Conservation (phyloP, 2,797 vertebrate species). For the Trichosurus vulpecula region DNA sequence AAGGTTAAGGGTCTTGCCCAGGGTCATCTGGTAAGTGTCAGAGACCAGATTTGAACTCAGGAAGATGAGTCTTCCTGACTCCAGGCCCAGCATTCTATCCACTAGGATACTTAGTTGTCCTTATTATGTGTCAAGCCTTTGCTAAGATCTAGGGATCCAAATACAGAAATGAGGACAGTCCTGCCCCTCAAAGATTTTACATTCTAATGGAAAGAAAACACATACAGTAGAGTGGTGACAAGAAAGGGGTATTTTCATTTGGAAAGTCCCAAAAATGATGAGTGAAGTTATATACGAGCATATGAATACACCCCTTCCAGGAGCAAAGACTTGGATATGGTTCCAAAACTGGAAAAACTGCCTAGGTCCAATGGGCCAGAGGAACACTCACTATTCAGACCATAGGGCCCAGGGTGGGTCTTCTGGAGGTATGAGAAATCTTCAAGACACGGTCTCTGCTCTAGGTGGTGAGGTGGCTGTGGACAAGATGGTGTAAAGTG, state of each 20-base stretch:
- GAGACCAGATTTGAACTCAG: not conserved
- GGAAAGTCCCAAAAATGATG: not conserved
- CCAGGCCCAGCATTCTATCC: not conserved
- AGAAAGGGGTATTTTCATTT: not conserved
- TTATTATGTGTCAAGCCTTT: not conserved
- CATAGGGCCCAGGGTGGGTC: not conserved
- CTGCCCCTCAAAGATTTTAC: not conserved
- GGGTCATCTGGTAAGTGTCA: not conserved
- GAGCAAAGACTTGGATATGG: not conserved
- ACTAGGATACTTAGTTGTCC: not conserved
- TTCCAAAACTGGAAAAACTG: not conserved
- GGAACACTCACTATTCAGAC: not conserved
- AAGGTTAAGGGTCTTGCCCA: not conserved
- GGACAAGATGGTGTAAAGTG: not conserved
- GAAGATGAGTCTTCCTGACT: not conserved
- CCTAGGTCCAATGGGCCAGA: not conserved
- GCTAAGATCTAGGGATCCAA: not conserved
- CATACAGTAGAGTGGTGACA: not conserved
- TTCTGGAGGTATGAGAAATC: not conserved
- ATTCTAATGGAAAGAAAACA: not conserved
- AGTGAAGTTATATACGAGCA: not conserved
- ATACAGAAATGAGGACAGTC: not conserved
- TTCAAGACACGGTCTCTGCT: not conserved
- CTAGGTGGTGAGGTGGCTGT: not conserved
- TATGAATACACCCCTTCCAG: not conserved